These are phyloP conservation scores for Ellobium chinense DNA, from an alignment of 2,888 invertebrate genomes.

Conservation along the genomic window DNA sequence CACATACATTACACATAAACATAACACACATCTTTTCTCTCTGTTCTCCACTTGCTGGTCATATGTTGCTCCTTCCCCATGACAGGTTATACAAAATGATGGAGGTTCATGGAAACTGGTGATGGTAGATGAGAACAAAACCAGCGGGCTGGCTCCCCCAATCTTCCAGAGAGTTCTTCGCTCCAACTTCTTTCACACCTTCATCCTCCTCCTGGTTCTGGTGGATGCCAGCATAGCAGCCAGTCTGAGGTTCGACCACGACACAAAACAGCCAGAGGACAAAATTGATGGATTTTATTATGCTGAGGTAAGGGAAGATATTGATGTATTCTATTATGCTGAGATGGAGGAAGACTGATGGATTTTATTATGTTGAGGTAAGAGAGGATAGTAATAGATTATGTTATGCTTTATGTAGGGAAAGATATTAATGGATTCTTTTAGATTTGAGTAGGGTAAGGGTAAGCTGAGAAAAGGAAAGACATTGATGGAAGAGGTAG, in stretches of 20 bases:
- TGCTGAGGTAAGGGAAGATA: no score
- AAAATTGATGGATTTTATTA: constrained; percentile 89
- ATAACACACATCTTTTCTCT: no score
- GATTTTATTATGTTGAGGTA: constrained; percentile 95
- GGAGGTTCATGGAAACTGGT: constrained; percentile 97
- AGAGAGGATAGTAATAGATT: no score
- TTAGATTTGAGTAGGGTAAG: constrained; percentile 94
- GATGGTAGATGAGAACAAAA: constrained; percentile 97
- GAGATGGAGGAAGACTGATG: constrained; percentile 82
- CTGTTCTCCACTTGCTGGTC: background rate
- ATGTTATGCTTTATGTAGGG: no score
- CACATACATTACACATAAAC: no score
- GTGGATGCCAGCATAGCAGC: constrained; percentile 98
- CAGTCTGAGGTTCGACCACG: constrained; percentile 84
- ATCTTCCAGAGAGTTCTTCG: constrained; percentile 82
- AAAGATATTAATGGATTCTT: constrained; percentile 87
- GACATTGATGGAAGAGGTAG: no score
- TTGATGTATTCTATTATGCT: no score
- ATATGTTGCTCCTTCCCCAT: background rate
- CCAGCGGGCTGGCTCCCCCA: constrained; percentile 82
- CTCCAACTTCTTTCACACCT: constrained; percentile 93
- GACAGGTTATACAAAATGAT: constrained; percentile 88
- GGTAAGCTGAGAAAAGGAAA: no score
- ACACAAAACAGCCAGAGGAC: constrained; percentile 85
- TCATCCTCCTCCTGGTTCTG: constrained; percentile 96